Percentiles rank a stretch among this genome's conserved stretches.
phyloP scores from a whole-genome alignment of 2,797 vertebrate genomes.

The Macrochelys suwanniensis region DNA sequence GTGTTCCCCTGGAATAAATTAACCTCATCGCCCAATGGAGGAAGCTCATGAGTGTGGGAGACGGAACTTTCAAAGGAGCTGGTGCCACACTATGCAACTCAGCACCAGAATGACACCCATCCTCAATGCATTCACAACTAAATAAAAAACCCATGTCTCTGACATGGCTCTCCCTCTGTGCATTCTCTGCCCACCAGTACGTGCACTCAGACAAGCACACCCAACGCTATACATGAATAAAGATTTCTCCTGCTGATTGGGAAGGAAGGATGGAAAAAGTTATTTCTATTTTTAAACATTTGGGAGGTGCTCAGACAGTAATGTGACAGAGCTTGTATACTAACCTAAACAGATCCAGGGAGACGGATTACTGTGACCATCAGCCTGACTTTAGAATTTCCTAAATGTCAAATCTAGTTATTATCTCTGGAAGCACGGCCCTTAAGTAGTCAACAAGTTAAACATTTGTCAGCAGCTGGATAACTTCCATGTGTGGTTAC shows the following conservation, averaged over 20 bases:
- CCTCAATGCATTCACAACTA: neutral
- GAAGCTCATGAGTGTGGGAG: neutral
- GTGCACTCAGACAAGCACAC: neutral
- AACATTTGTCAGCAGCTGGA: fast-evolving
- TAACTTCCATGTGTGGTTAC: neutral
- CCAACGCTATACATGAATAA: neutral
- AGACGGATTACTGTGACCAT: fast-evolving
- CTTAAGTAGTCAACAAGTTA: neutral
- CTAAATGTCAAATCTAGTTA: neutral
- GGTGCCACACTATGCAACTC: neutral
- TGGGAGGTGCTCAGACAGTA: neutral
- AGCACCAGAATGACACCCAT: neutral
- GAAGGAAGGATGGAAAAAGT: neutral
- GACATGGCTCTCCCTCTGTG: fast-evolving
- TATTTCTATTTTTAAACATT: neutral
- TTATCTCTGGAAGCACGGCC: neutral
- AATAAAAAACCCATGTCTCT: neutral
- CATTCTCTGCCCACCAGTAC: neutral
- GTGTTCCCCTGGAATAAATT: neutral
- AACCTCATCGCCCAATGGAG: neutral
- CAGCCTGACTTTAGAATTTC: neutral
- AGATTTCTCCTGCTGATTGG: neutral
- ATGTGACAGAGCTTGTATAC: neutral
- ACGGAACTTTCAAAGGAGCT: neutral
- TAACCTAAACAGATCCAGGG: fast-evolving